Percentiles rank a stretch among this genome's conserved stretches.
Conservation (phyloP, 35 echinoderm and acorn worm species). For the Chiridota heheva region DNA sequence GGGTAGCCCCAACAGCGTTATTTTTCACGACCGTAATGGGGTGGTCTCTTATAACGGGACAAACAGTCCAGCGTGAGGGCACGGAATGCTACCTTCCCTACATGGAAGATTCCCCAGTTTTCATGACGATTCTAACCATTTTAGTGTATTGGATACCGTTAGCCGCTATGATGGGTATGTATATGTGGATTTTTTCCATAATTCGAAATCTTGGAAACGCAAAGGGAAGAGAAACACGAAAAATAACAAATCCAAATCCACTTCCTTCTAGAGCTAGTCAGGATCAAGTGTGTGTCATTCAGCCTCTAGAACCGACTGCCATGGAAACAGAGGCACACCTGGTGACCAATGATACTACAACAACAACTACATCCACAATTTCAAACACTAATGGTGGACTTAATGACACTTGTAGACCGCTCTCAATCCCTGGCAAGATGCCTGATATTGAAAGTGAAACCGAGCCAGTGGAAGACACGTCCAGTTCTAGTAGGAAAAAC, state of each 20-base stretch:
- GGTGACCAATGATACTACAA: constrained; percentile 58
- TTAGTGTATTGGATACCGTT: constrained; percentile 94
- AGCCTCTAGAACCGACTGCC: constrained; percentile 68
- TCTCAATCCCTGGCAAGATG: constrained; percentile 49
- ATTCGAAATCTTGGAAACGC: constrained; percentile 80
- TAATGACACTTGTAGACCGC: background rate
- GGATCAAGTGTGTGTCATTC: constrained; percentile 61
- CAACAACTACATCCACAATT: constrained; percentile 69
- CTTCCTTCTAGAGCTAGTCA: constrained; percentile 43
- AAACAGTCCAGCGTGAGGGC: constrained; percentile 22
- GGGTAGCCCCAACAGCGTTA: constrained; percentile 78
- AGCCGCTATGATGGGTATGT: constrained; percentile 78
- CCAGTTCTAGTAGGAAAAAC: constrained; percentile 53
- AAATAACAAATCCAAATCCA: constrained; percentile 10
- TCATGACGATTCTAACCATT: constrained; percentile 82
- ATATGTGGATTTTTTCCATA: constrained; percentile 84
- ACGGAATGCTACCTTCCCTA: constrained; percentile 79
- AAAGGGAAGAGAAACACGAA: constrained; percentile 51
- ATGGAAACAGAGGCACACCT: constrained; percentile 60
- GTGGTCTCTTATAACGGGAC: constrained; percentile 76
- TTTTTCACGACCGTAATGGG: constrained; percentile 97
- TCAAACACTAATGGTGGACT: constrained; percentile 1
- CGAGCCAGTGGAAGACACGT: constrained; percentile 86
- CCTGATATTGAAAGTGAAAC: constrained; percentile 65
- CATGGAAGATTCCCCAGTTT: constrained; percentile 72